Evolutionary conservation across 2,888 invertebrate genomes (phyloP).

Genomic region (Tuberolachnus salignus): DNA sequence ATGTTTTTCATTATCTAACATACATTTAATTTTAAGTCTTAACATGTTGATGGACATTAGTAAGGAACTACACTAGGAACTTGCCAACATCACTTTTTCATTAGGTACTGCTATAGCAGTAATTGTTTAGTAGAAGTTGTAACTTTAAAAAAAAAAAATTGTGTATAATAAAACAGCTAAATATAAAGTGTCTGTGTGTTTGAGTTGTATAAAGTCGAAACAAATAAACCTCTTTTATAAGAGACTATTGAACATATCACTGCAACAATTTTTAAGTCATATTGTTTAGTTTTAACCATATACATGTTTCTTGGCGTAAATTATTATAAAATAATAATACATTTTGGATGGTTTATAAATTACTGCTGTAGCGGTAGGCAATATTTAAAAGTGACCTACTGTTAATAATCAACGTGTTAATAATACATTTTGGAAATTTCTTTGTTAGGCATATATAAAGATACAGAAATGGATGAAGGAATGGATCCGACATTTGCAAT

Average conservation of each 20-base stretch:
- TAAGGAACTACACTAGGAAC: too few relatives aligned
- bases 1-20: too few relatives aligned
- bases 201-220: too few relatives aligned
- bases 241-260: not conserved
- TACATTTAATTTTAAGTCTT: too few relatives aligned
- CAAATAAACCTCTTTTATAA: not conserved
- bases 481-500: conserved; percentile 56
- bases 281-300: not conserved
- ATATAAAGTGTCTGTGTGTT: too few relatives aligned
- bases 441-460: conserved; percentile 53
- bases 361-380: not conserved
- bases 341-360: not conserved
- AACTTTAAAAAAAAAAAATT: too few relatives aligned
- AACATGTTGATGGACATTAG: too few relatives aligned
- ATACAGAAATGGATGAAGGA: conserved; percentile 54
- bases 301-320: conserved; percentile 32
- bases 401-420: too few relatives aligned
- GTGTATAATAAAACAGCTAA: too few relatives aligned
- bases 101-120: too few relatives aligned
- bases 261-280: not conserved
- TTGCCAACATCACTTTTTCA: too few relatives aligned
- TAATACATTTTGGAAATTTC: conserved; percentile 45
- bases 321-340: not conserved
- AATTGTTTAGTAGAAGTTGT: too few relatives aligned
- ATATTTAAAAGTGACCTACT: conserved; percentile 1